phyloP scores from a whole-genome alignment of 2,888 invertebrate species.

The Barypeithes pellucidus region DNA sequence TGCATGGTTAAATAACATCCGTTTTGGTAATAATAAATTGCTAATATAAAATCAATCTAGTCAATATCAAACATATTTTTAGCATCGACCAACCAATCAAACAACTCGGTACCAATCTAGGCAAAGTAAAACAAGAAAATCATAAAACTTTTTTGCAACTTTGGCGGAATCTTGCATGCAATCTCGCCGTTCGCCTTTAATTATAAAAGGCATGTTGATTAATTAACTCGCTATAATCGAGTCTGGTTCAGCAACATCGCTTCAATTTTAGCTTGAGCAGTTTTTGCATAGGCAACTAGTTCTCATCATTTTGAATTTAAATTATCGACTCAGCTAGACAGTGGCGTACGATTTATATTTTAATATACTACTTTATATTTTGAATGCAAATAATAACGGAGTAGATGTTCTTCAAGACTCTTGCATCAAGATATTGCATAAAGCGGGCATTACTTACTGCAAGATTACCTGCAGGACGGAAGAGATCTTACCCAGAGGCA shows the following conservation, averaged over 20 bases:
- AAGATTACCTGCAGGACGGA: too few relatives aligned
- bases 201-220: slow-evolving; percentile 54
- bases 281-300: slow-evolving; percentile 51
- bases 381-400: too few relatives aligned
- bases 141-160: slow-evolving; percentile 44
- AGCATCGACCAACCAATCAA: neutral
- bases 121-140: slow-evolving; percentile 30
- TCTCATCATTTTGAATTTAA: slow-evolving; percentile 50
- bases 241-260: slow-evolving; percentile 36
- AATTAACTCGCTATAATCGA: slow-evolving; percentile 48
- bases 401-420: too few relatives aligned
- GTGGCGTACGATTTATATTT: too few relatives aligned
- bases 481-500: too few relatives aligned
- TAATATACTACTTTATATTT: too few relatives aligned
- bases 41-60: too few relatives aligned
- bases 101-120: slow-evolving; percentile 16
- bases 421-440: too few relatives aligned
- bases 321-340: slow-evolving; percentile 14
- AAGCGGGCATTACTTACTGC: too few relatives aligned
- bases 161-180: slow-evolving; percentile 52
- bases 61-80: neutral
- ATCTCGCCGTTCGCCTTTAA: slow-evolving; percentile 47
- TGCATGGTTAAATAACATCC: too few relatives aligned
- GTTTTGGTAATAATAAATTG: too few relatives aligned
- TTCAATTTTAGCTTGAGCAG: slow-evolving; percentile 47